Percentiles rank a stretch among this genome's conserved stretches.
phyloP scores from a whole-genome alignment of 2,113 vertebrate genomes.

The Sinocyclocheilus grahami region DNA sequence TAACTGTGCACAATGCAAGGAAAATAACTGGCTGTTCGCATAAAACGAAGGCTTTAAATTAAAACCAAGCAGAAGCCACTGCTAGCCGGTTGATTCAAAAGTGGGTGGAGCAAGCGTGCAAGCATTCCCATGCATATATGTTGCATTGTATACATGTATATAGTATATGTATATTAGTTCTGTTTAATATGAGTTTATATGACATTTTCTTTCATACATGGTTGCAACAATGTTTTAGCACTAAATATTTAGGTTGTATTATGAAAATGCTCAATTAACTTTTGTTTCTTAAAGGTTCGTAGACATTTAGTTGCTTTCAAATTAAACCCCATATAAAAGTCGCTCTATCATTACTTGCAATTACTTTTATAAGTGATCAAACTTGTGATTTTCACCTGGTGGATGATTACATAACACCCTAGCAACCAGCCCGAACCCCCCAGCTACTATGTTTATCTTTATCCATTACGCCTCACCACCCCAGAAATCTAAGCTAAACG shows the following conservation, averaged over 20 bases:
- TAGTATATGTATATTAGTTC: too few relatives aligned
- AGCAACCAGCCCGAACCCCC: not conserved
- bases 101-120: not conserved
- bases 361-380: not conserved
- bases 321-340: not conserved
- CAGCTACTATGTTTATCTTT: not conserved
- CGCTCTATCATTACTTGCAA: not conserved
- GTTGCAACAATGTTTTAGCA: not conserved
- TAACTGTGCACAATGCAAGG: not conserved
- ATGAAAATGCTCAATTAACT: not conserved
- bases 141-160: too few relatives aligned
- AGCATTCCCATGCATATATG: too few relatives aligned
- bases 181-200: too few relatives aligned
- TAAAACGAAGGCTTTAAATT: not conserved
- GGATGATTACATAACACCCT: not conserved
- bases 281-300: not conserved
- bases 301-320: not conserved
- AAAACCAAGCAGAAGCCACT: not conserved
- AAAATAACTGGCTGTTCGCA: not conserved
- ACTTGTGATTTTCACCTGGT: not conserved
- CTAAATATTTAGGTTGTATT: not conserved
- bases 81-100: not conserved
- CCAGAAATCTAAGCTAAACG: not conserved
- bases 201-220: not conserved
- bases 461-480: too few relatives aligned